phyloP scores from a whole-genome alignment of 2,888 invertebrate genomes.

The Rhagonycha fulva region DNA sequence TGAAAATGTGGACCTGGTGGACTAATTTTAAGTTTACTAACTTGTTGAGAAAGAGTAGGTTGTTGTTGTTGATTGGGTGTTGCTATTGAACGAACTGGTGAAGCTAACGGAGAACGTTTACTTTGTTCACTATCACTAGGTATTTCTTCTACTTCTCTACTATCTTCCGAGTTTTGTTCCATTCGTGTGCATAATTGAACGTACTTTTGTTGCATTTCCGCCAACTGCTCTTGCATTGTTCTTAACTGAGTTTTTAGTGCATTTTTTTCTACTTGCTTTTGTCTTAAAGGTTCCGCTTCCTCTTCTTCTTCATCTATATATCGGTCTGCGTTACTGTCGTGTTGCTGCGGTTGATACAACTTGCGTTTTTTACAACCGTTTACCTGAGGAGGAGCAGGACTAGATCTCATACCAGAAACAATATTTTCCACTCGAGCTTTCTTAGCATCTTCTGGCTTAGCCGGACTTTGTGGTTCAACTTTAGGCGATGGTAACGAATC shows the following conservation, averaged over 20 bases:
- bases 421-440: conserved; percentile 94
- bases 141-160: conserved; percentile 74
- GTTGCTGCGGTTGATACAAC: conserved; percentile 93
- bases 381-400: conserved; percentile 79
- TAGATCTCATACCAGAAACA: conserved; percentile 89
- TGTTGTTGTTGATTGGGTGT: conserved; percentile 52
- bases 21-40: conserved; percentile 54
- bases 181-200: conserved; percentile 84
- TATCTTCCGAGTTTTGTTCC: conserved; percentile 78
- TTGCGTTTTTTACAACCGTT: conserved; percentile 96
- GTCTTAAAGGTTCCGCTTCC: conserved; percentile 76
- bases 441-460: conserved; percentile 72
- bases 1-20: conserved; percentile 56
- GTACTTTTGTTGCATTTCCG: conserved; percentile 91
- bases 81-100: conserved; percentile 60
- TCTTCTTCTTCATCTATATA: conserved; percentile 79
- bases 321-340: conserved; percentile 69
- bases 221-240: conserved; percentile 86
- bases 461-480: conserved; percentile 64
- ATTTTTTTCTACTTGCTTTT: conserved; percentile 85
- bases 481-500: conserved; percentile 65
- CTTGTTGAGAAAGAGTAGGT: conserved; percentile 60
- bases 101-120: conserved; percentile 58
- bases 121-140: conserved; percentile 72
- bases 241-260: conserved; percentile 83